Conservation (phyloP, 2,797 vertebrate species). For the Coccyzus lansbergi region DNA sequence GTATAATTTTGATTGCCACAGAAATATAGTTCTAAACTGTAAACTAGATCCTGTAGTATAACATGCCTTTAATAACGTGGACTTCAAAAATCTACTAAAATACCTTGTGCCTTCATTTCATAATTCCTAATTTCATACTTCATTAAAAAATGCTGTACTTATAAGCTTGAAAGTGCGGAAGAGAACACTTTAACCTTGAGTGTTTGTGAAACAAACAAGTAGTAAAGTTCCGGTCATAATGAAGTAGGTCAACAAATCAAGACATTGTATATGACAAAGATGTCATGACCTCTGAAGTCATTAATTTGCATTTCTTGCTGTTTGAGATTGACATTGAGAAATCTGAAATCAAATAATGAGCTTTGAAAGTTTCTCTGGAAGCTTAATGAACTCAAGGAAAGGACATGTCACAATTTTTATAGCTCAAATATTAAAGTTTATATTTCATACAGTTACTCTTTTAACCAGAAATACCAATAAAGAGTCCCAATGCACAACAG, state of each 20-base stretch:
- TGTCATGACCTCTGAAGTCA: conserved; percentile 36
- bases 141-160: not conserved
- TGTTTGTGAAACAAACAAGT: conserved; percentile 14
- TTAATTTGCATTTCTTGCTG: conserved; percentile 54
- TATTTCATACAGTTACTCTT: conserved; percentile 49
- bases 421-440: conserved; percentile 56
- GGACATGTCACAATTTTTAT: conserved; percentile 45
- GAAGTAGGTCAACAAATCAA: conserved; percentile 15
- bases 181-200: not conserved
- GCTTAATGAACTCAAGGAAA: conserved; percentile 69
- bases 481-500: not conserved
- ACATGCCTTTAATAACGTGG: not conserved
- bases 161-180: not conserved
- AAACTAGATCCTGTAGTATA: not conserved
- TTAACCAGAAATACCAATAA: conserved; percentile 13
- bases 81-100: not conserved
- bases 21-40: not conserved
- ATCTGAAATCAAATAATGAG: conserved; percentile 57
- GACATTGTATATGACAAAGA: not conserved
- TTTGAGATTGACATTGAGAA: conserved; percentile 56
- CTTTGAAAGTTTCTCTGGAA: conserved; percentile 51
- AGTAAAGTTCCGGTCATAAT: conserved; percentile 10
- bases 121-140: not conserved
- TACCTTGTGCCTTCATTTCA: not conserved
- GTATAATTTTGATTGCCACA: not conserved